These are phyloP conservation scores for Epinotia brunnichana DNA, from an alignment of 2,888 invertebrate species.

Conservation along the genomic window DNA sequence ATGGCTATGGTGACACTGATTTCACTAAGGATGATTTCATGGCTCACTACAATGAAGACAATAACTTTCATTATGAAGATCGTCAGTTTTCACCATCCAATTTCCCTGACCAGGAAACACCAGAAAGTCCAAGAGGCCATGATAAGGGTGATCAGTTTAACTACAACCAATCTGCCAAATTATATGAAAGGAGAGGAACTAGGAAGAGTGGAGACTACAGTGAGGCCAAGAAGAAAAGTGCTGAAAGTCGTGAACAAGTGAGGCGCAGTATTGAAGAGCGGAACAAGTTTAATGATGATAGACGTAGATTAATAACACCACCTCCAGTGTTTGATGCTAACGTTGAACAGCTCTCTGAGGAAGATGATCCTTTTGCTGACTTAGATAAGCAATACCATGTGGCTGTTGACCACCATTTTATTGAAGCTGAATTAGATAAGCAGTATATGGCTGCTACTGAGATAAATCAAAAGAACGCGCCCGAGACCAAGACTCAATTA, in stretches of 20 bases:
- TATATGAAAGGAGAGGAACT: slow-evolving; percentile 61
- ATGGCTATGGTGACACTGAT: slow-evolving; percentile 23
- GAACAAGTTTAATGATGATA: slow-evolving; percentile 50
- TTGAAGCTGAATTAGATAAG: slow-evolving; percentile 58
- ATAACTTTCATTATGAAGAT: slow-evolving; percentile 28
- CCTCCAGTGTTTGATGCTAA: slow-evolving; percentile 66
- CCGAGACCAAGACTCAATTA: slow-evolving; percentile 45
- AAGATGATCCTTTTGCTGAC: slow-evolving; percentile 77
- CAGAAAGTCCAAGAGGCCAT: slow-evolving; percentile 27
- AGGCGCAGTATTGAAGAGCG: slow-evolving; percentile 46
- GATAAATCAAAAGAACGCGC: slow-evolving; percentile 1
- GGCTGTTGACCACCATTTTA: slow-evolving; percentile 75
- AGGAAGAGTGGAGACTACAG: slow-evolving; percentile 52
- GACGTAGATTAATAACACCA: slow-evolving; percentile 48
- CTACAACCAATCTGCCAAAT: slow-evolving; percentile 48
- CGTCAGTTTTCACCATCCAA: slow-evolving; percentile 16
- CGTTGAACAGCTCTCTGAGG: slow-evolving; percentile 66
- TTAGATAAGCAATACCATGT: slow-evolving; percentile 79
- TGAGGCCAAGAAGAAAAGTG: slow-evolving; percentile 45
- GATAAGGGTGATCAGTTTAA: slow-evolving; percentile 26
- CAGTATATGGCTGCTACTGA: slow-evolving; percentile 31
- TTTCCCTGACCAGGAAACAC: slow-evolving; percentile 25
- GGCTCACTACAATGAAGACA: slow-evolving; percentile 7
- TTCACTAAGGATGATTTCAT: not conserved
- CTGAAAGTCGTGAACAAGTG: slow-evolving; percentile 47